Base-by-base conservation (phyloP, 1,140 invertebrate genomes). In the Heliconius nattereri region DNA sequence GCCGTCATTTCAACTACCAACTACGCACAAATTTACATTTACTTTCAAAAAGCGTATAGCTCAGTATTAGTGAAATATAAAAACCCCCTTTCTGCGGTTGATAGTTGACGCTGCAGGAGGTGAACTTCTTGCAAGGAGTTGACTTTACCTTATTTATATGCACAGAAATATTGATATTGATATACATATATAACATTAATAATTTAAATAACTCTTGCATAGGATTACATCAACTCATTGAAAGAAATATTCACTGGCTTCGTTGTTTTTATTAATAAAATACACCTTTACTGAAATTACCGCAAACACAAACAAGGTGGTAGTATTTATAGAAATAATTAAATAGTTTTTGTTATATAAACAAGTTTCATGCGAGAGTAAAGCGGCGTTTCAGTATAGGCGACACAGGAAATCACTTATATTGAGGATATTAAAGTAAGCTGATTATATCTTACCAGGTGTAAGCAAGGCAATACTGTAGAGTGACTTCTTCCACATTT, bases 401-500 rank as follows among this genome's bases (percentile, higher is more conserved):
- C 89, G 76, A 79, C 81, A 89, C 81, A 90, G 87, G 89, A 91
- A 89, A 92, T 92, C 87, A 92, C 90, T 94, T 93, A 92, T 90
- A 93, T 89, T 91, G 87, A 94, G 92, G 92, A 92, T 91, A 93
- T 94, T 92, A 92, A 88, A 94, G 91, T 91, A 94, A 94, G 92
- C 92, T 93, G 90, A 92, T 91, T 90, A 89, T 92, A 93, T 94
- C 92, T 94, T 94, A 94, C 92, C 92, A 85, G 92, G 92, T 94
- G 92, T 94, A 94, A 94, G 92, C 92, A 94, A 93, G 90, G 91
- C 92, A 94, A 89, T 93, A 93, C 91, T 93, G 93, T 92, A 92
- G 93, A 93, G 91, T 94, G 92, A 93, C 93, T 94, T 94, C 93
- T 93, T 94, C 93, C 92, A 93, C 91, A 92, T 94, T 93, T 91